Evolutionary conservation across 2,797 vertebrate genomes (phyloP).

Genomic region (Paramormyrops hopkinsi): DNA sequence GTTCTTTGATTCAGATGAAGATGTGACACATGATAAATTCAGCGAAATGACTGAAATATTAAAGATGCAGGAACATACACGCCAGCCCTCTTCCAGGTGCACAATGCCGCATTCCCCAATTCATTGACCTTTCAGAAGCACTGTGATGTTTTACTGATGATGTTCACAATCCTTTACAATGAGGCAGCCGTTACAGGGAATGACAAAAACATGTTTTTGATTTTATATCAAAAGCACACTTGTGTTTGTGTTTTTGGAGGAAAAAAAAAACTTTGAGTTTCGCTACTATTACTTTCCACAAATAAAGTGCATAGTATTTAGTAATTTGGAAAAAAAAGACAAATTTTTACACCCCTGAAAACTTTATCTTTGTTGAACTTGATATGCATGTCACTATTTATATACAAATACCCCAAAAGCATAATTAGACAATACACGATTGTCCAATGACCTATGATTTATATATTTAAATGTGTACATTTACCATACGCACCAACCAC

Average conservation of each 20-base stretch:
- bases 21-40: neutral
- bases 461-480: neutral
- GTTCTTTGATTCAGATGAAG: neutral
- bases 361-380: neutral
- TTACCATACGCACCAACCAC: neutral
- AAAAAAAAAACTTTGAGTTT: neutral
- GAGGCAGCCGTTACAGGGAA: neutral
- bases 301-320: neutral
- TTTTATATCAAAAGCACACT: neutral
- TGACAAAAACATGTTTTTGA: neutral
- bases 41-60: neutral
- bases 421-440: neutral
- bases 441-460: neutral
- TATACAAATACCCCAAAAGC: neutral
- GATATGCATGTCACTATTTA: neutral
- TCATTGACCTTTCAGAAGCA: neutral
- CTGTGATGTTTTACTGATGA: neutral
- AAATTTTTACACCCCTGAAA: neutral
- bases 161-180: neutral
- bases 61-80: neutral
- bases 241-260: neutral
- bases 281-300: neutral
- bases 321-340: neutral
- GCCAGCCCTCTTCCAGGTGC: neutral
- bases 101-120: neutral